Evolutionary conservation across 2,888 invertebrate species (phyloP).

Genomic region (Mellilla xanthometata): DNA sequence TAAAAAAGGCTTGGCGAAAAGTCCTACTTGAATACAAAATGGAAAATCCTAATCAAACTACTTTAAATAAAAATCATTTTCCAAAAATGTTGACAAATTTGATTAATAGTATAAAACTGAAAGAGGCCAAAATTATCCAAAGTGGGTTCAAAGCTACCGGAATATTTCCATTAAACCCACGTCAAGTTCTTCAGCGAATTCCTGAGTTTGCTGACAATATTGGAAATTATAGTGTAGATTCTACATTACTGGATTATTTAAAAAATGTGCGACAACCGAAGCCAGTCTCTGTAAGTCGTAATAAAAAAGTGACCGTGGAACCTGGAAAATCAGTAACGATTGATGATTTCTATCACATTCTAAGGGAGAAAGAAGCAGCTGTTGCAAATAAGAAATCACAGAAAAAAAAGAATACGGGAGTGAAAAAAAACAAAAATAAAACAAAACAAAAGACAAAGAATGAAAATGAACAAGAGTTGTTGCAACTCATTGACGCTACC

Average conservation of each 20-base stretch:
- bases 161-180: neutral
- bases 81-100: neutral
- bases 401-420: too few relatives aligned
- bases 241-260: neutral
- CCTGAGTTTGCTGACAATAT: too few relatives aligned
- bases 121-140: neutral
- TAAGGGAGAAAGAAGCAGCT: too few relatives aligned
- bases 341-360: too few relatives aligned
- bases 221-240: too few relatives aligned
- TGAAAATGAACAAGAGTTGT: too few relatives aligned
- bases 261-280: neutral
- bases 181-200: neutral
- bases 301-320: neutral
- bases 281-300: neutral
- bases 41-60: neutral
- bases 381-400: too few relatives aligned
- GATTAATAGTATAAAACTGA: neutral
- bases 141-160: neutral
- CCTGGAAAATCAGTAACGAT: neutral
- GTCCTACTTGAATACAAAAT: neutral
- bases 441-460: too few relatives aligned
- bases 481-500: too few relatives aligned
- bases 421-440: too few relatives aligned
- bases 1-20: neutral
- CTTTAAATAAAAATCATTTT: neutral